Evolutionary conservation across 2,888 invertebrate species (phyloP).

Genomic region (Drymonia ruficornis): DNA sequence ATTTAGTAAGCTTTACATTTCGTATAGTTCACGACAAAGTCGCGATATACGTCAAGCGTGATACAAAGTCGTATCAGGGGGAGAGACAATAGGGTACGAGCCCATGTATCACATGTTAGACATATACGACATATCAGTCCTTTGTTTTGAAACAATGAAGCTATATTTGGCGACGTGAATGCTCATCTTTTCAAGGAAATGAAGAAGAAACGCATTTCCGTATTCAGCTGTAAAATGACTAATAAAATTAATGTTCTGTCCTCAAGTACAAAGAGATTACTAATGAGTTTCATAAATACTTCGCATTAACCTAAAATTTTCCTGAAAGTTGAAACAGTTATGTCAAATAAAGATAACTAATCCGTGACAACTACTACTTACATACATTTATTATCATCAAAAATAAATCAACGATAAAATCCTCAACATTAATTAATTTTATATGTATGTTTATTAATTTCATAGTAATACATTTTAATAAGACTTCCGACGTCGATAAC

Average conservation of each 20-base stretch:
- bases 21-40: constrained; percentile 16
- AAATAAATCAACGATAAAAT: too few relatives aligned
- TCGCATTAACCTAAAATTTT: too few relatives aligned
- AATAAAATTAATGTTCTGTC: constrained; percentile 15
- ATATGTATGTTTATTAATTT: too few relatives aligned
- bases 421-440: too few relatives aligned
- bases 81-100: constrained; percentile 29
- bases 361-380: too few relatives aligned
- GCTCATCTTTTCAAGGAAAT: constrained; percentile 26
- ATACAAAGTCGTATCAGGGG: constrained; percentile 29
- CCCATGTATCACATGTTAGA: constrained; percentile 30
- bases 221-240: constrained; percentile 14
- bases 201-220: constrained; percentile 24
- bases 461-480: too few relatives aligned
- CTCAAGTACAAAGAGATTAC: constrained; percentile 1
- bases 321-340: too few relatives aligned
- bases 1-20: constrained; percentile 9
- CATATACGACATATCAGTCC: constrained; percentile 40
- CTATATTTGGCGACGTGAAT: constrained; percentile 31
- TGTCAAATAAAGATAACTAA: too few relatives aligned
- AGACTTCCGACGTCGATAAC: too few relatives aligned
- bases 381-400: too few relatives aligned
- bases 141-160: constrained; percentile 57
- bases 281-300: neutral
- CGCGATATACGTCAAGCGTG: constrained; percentile 29